These are phyloP conservation scores for Rhagophthalmus giganteus DNA, from an alignment of 2,888 invertebrate species.

Conservation along the genomic window DNA sequence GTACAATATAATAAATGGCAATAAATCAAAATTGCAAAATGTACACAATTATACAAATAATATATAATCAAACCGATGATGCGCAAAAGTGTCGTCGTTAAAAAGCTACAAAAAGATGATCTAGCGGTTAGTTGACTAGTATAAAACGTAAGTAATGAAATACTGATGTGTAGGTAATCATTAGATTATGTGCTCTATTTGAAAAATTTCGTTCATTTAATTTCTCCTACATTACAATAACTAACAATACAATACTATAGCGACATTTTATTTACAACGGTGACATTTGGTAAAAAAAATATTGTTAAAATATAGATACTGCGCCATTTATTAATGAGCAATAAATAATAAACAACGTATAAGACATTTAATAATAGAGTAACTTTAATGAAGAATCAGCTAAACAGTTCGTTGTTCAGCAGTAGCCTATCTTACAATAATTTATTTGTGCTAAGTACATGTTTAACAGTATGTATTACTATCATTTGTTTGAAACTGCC, in stretches of 20 bases:
- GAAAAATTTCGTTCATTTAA: constrained; percentile 44
- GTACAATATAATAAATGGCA: constrained; percentile 48
- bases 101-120: constrained; percentile 32
- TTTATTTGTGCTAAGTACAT: constrained; percentile 54
- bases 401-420: constrained; percentile 47
- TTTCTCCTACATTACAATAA: constrained; percentile 40
- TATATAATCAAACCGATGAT: constrained; percentile 22
- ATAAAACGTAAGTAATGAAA: constrained; percentile 39
- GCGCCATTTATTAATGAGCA: constrained; percentile 47
- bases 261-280: constrained; percentile 50
- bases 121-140: constrained; percentile 37
- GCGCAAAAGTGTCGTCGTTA: constrained; percentile 36
- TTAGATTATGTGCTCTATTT: constrained; percentile 49
- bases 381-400: constrained; percentile 26
- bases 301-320: constrained; percentile 46
- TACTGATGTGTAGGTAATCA: constrained; percentile 51
- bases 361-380: constrained; percentile 17
- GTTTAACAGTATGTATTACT: constrained; percentile 35
- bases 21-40: constrained; percentile 23
- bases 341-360: constrained; percentile 43
- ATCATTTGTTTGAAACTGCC: constrained; percentile 34
- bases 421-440: constrained; percentile 41
- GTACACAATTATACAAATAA: constrained; percentile 31
- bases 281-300: constrained; percentile 53
- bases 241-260: constrained; percentile 47